phyloP scores from a whole-genome alignment of 2,888 invertebrate genomes.

The Sarcophaga variegata region DNA sequence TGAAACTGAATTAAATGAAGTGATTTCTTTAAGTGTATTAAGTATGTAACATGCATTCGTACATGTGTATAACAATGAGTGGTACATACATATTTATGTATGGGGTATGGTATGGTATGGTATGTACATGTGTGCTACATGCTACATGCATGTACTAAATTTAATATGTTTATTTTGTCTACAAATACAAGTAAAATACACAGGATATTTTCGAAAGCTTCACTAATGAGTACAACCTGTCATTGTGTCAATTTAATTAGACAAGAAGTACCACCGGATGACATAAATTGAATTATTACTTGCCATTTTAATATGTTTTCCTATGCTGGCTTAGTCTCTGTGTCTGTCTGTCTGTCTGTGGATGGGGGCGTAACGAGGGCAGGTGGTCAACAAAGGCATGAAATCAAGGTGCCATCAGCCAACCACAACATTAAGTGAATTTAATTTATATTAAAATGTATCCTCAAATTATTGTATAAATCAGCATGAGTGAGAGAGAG shows the following conservation, averaged over 20 bases:
- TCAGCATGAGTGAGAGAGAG: too few relatives aligned
- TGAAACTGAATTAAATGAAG: too few relatives aligned
- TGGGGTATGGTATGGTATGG: too few relatives aligned
- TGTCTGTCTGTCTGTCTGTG: background rate
- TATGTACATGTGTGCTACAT: background rate
- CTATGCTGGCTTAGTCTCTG: background rate
- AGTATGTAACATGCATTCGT: background rate
- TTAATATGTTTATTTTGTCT: background rate
- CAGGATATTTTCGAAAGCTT: conserved; percentile 26
- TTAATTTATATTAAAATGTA: background rate
- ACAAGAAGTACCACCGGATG: conserved; percentile 75
- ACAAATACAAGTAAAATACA: background rate
- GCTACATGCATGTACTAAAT: too few relatives aligned
- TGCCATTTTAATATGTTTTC: conserved; percentile 69
- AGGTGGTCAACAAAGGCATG: background rate
- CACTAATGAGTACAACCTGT: conserved; percentile 78
- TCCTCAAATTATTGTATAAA: background rate
- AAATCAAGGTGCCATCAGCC: background rate
- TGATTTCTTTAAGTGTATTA: background rate
- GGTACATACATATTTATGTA: too few relatives aligned
- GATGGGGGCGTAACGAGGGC: background rate
- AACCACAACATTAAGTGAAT: background rate
- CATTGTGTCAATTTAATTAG: conserved; percentile 80
- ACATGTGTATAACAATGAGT: background rate
- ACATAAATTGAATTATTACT: conserved; percentile 78